phyloP scores from a whole-genome alignment of 2,888 invertebrate genomes.

The Rapana venosa region DNA sequence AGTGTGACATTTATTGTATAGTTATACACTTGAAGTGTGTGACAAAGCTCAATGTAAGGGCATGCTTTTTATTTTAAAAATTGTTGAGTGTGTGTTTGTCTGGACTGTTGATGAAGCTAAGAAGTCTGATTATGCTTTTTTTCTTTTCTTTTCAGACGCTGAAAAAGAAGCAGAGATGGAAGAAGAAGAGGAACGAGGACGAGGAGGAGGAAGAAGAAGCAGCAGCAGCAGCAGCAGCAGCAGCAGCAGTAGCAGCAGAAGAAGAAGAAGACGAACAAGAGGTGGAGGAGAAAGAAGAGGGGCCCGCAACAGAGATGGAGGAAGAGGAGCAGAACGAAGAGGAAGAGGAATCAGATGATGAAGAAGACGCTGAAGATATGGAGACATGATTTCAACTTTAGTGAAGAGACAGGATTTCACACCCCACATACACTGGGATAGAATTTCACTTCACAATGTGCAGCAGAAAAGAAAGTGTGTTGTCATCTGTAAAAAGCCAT shows the following conservation, averaged over 20 bases:
- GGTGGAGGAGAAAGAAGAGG: conserved; percentile 38
- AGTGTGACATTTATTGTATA: no score
- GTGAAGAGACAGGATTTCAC: not conserved
- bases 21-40: no score
- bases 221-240: not conserved
- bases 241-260: not conserved
- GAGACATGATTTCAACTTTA: conserved; percentile 19
- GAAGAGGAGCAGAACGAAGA: conserved; percentile 39
- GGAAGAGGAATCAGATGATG: conserved; percentile 34
- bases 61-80: no score
- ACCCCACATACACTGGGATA: not conserved
- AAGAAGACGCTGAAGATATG: conserved; percentile 45
- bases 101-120: no score
- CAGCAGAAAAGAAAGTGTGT: not conserved
- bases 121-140: not conserved
- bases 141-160: conserved; percentile 18
- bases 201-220: conserved; percentile 2
- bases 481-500: not conserved
- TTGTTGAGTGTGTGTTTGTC: no score
- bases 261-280: conserved; percentile 25
- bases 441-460: not conserved
- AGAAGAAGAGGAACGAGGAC: conserved; percentile 32
- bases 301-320: conserved; percentile 30
- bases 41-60: no score
- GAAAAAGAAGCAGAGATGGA: conserved; percentile 6